Evolutionary conservation across 2,888 invertebrate species (phyloP).

Genomic region (Lithophane leautieri): DNA sequence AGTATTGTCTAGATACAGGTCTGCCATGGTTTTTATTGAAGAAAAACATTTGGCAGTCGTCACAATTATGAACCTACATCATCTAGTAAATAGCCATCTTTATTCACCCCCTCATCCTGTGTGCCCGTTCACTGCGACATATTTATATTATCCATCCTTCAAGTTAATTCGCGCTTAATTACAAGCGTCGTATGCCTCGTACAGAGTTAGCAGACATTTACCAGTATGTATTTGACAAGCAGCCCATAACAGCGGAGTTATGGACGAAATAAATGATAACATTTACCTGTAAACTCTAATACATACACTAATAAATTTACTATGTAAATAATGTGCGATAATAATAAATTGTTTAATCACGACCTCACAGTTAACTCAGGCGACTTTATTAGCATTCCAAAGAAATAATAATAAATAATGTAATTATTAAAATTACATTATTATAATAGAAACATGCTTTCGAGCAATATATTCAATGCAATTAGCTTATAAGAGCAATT

Average conservation of each 20-base stretch:
- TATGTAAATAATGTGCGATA: conserved; percentile 47
- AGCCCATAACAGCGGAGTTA: conserved; percentile 36
- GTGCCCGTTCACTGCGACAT: conserved; percentile 28
- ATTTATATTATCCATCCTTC: conserved; percentile 27
- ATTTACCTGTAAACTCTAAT: conserved; percentile 26
- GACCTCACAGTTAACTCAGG: conserved; percentile 25
- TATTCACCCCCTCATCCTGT: not conserved
- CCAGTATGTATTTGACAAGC: conserved; percentile 21
- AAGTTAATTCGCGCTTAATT: conserved; percentile 28
- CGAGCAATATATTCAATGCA: conserved; percentile 19
- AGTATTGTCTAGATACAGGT: no score
- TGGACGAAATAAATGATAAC: conserved; percentile 35
- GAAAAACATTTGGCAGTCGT: not conserved
- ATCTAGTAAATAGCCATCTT: not conserved
- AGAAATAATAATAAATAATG: conserved; percentile 39
- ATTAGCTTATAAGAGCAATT: conserved; percentile 40
- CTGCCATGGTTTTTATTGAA: not conserved
- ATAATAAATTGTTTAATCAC: conserved; percentile 14
- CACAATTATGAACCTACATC: no score
- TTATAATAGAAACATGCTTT: conserved; percentile 22
- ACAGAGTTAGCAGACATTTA: conserved; percentile 23
- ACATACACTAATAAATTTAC: conserved; percentile 22
- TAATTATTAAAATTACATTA: conserved; percentile 49
- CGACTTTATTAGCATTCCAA: conserved; percentile 34
- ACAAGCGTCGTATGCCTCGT: conserved; percentile 7